Base-by-base conservation (phyloP, 2,888 invertebrate genomes). In the Latrodectus hesperus region DNA sequence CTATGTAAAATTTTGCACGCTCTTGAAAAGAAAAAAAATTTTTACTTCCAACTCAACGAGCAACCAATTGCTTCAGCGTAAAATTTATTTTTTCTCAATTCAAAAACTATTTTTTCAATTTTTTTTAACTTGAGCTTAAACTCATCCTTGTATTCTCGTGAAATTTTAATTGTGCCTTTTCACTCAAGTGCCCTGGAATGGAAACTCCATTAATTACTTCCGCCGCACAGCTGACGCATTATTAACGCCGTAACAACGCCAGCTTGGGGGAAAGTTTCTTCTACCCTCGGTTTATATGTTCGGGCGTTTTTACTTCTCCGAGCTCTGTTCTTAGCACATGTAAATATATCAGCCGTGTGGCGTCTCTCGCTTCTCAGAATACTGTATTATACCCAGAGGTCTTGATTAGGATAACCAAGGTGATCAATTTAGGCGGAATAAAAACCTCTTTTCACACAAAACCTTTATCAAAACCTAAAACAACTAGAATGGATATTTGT, bases 131-230 rank as follows among this genome's bases (percentile, higher is more conserved):
- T 38, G 38, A 6, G 38, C 38, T 38, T n/a, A 60, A 60, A 12
- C 12, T 64, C 38, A 67, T 79, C 67, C 55, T 67, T 22, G 68
- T 79, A 79, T 85, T 64, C 75, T 75, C 74, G 74, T 74, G 76
- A 80, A 86, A 87, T 87, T 87, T 87, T 87, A 87, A 87, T 87
- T 87, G 86, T 87, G 76, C 81, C 80, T 81, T 81, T 77, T 81
- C 81, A 87, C 81, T 87, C 86, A 87, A 87, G 86, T 82, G 86
- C 86, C 55, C 72, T 87, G 76, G 77, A 87, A 87, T 77, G 86
- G 86, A 87, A 87, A 87, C 86, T 87, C 81, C 86, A 87, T 87
- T 87, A 87, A 87, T 87, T 87, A 87, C 77, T 87, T 87, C 80
- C 77, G 81, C 72, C 71, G 76, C 81, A 77, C 86, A 87, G 86